Conservation (phyloP, 2,888 invertebrate species). For the Rhimphoctona megacephalus region DNA sequence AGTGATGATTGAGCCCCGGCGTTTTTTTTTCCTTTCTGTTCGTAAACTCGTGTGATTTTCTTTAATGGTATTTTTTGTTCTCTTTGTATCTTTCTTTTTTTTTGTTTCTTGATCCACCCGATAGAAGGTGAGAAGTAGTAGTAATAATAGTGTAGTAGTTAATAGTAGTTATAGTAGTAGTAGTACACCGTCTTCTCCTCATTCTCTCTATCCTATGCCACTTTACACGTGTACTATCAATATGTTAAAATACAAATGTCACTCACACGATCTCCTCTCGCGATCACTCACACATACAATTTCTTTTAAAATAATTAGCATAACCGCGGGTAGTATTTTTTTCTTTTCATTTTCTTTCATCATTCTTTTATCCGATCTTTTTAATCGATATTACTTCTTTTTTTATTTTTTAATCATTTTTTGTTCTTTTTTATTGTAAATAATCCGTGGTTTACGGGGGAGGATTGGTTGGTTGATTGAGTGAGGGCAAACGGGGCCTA, state of each 20-base stretch:
- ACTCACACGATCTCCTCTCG: conserved; percentile 80
- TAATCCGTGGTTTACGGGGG: conserved; percentile 77
- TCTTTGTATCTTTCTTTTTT: conserved; percentile 19
- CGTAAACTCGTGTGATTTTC: conserved; percentile 8
- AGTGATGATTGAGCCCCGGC: conserved; percentile 80
- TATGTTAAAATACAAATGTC: conserved; percentile 85
- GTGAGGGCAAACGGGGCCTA: conserved; percentile 52
- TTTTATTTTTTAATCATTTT: conserved; percentile 65
- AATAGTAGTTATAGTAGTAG: conserved; percentile 68
- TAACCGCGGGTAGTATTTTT: conserved; percentile 81
- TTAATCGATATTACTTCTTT: conserved; percentile 76
- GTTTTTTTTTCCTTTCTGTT: conserved; percentile 70
- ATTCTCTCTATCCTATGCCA: conserved; percentile 82
- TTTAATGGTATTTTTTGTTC: conserved; percentile 36
- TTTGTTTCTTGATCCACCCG: conserved; percentile 58
- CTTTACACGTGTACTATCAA: conserved; percentile 84
- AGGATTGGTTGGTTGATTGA: conserved; percentile 58
- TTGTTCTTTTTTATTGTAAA: conserved; percentile 79
- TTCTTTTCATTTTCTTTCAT: conserved; percentile 62
- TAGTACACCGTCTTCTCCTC: conserved; percentile 70
- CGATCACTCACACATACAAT: conserved; percentile 82
- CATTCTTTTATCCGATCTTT: conserved; percentile 65
- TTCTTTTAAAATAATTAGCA: conserved; percentile 84
- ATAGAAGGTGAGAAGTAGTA: conserved; percentile 68
- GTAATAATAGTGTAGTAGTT: conserved; percentile 68